Evolutionary conservation across 1,140 invertebrate species (phyloP).

Genomic region (Melitaea cinxia): DNA sequence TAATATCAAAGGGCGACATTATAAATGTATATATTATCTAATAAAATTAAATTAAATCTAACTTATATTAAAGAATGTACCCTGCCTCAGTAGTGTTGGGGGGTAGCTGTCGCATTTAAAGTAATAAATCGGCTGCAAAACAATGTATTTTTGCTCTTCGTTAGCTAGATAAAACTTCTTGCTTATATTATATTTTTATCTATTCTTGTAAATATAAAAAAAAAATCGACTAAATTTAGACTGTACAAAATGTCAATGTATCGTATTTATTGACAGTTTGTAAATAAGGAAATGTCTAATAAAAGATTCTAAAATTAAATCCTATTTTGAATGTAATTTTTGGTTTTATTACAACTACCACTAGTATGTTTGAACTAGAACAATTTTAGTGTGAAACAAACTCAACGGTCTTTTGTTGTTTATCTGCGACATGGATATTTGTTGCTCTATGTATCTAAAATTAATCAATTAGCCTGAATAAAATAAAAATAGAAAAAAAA

Average conservation of each 20-base stretch:
- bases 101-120: neutral
- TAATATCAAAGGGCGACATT: no score
- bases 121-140: no score
- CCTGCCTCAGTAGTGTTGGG: neutral
- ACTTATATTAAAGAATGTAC: neutral
- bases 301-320: constrained; percentile 19
- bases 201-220: neutral
- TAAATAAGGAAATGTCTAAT: constrained; percentile 17
- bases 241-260: constrained; percentile 9
- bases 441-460: no score
- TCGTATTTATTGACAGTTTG: constrained; percentile 9
- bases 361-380: no score
- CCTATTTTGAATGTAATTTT: constrained; percentile 20
- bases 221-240: neutral
- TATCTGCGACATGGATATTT: no score
- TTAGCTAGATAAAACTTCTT: neutral
- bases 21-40: neutral
- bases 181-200: neutral
- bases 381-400: no score
- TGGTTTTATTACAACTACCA: neutral
- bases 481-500: no score
- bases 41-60: no score
- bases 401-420: no score
- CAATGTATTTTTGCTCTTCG: neutral
- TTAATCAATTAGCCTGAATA: no score